Conservation (phyloP, 2,797 vertebrate genomes). For the Brachyrhaphis roseni region DNA sequence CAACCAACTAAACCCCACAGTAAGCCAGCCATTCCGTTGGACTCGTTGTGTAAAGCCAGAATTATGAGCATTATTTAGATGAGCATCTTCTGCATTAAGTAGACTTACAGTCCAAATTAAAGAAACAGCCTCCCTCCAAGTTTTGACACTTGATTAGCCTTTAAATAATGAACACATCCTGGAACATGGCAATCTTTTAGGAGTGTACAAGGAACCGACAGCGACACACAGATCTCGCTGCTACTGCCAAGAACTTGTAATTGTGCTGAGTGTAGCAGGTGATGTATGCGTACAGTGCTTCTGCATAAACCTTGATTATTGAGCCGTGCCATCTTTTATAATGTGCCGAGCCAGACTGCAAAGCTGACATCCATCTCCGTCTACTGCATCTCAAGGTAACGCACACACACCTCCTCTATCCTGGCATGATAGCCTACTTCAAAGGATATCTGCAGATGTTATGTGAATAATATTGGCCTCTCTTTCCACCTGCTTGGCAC, state of each 20-base stretch:
- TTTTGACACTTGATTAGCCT: slow-evolving; percentile 39
- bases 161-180: slow-evolving; percentile 48
- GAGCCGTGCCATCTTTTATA: slow-evolving; percentile 71
- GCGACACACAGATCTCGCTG: slow-evolving; percentile 26
- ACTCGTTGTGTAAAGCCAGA: slow-evolving; percentile 28
- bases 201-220: slow-evolving; percentile 53
- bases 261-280: slow-evolving; percentile 63
- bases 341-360: slow-evolving; percentile 54
- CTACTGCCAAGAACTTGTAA: slow-evolving; percentile 54
- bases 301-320: slow-evolving; percentile 70
- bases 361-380: slow-evolving; percentile 65
- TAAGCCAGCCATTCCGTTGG: slow-evolving; percentile 23
- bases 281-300: slow-evolving; percentile 50
- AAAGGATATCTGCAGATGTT: slow-evolving; percentile 64
- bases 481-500: slow-evolving; percentile 50
- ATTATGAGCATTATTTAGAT: slow-evolving; percentile 42
- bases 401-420: slow-evolving; percentile 43
- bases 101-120: slow-evolving; percentile 38
- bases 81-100: slow-evolving; percentile 27
- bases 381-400: slow-evolving; percentile 74
- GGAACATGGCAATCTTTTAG: slow-evolving; percentile 30
- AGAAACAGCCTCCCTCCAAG: slow-evolving; percentile 15
- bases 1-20: slow-evolving; percentile 21
- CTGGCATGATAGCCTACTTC: slow-evolving; percentile 59
- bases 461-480: slow-evolving; percentile 61